A percentile compares a stretch with the other conserved stretches of the same genome.
Conservation (phyloP, 2,113 vertebrate species). For the Ariopsis seemanni region DNA sequence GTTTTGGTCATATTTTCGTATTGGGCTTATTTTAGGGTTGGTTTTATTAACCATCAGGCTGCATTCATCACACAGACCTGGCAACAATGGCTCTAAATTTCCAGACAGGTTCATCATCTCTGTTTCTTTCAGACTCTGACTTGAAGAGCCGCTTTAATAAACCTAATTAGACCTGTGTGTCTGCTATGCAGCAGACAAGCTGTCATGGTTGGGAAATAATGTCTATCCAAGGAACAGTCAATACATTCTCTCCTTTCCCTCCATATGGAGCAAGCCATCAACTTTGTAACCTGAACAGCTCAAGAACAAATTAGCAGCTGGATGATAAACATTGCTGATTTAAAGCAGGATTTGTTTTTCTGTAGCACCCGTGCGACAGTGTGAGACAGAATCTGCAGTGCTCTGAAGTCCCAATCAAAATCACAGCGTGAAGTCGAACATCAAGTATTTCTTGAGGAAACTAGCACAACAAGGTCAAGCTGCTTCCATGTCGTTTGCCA, state of each 20-base stretch:
- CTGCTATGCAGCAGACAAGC: slow-evolving; percentile 33
- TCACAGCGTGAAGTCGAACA: slow-evolving; percentile 35
- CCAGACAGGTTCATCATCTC: slow-evolving; percentile 29
- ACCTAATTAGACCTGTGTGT: slow-evolving; percentile 37
- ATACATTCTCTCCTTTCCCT: slow-evolving; percentile 33
- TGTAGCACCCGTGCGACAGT: slow-evolving; percentile 14
- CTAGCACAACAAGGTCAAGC: slow-evolving; percentile 21
- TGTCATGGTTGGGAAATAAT: slow-evolving; percentile 39
- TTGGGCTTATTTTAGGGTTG: neutral
- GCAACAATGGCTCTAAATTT: neutral
- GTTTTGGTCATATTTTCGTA: neutral
- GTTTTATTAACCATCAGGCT: neutral
- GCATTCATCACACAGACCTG: neutral
- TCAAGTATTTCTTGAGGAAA: slow-evolving; percentile 6
- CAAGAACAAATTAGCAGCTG: slow-evolving; percentile 33
- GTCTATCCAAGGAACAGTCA: slow-evolving; percentile 42
- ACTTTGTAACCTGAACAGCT: slow-evolving; percentile 9
- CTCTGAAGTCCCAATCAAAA: slow-evolving; percentile 43
- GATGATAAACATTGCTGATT: slow-evolving; percentile 23
- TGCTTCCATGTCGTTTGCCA: slow-evolving; percentile 13
- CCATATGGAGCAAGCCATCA: slow-evolving; percentile 29
- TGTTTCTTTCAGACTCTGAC: slow-evolving; percentile 12
- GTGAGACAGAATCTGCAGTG: slow-evolving; percentile 24
- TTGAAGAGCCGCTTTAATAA: slow-evolving; percentile 28
- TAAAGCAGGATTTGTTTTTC: slow-evolving; percentile 30